A percentile compares a stretch with the other conserved stretches of the same genome.
Evolutionary conservation across 1,140 invertebrate genomes (phyloP).

Genomic region (Drosophila ficusphila): DNA sequence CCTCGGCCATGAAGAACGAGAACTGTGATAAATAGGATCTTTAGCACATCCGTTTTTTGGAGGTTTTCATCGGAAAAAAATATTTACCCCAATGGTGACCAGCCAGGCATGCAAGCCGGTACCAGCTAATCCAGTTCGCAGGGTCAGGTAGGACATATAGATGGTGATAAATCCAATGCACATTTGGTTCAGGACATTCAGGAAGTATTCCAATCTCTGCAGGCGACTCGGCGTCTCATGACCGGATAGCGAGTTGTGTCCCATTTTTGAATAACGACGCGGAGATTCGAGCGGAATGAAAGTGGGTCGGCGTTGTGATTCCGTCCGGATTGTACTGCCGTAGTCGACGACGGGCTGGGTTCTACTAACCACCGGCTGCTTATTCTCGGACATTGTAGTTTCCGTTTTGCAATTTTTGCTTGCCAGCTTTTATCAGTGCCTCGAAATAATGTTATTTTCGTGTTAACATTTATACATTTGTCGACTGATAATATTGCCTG

Average conservation of each 20-base stretch:
- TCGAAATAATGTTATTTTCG: constrained; percentile 71
- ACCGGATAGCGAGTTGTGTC: constrained; percentile 21
- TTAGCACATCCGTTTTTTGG: background rate
- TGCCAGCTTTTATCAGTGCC: constrained; percentile 41
- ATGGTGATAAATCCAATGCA: constrained; percentile 80
- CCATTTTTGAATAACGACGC: constrained; percentile 57
- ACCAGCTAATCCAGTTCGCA: constrained; percentile 52
- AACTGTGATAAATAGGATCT: constrained; percentile 42
- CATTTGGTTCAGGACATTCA: constrained; percentile 79
- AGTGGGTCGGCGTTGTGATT: constrained; percentile 19
- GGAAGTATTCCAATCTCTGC: constrained; percentile 52
- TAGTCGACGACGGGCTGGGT: constrained; percentile 53
- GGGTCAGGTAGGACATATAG: constrained; percentile 73
- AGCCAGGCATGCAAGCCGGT: constrained; percentile 72
- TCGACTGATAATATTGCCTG: constrained; percentile 54
- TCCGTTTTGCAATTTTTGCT: background rate
- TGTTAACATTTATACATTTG: constrained; percentile 50
- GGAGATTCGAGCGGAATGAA: constrained; percentile 51
- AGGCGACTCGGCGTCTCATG: constrained; percentile 32
- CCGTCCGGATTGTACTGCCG: constrained; percentile 62
- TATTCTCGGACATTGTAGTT: constrained; percentile 58
- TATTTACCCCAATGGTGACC: constrained; percentile 78
- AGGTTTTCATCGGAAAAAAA: no score
- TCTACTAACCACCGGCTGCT: constrained; percentile 52
- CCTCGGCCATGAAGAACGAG: constrained; percentile 79